These are phyloP conservation scores for Pristiophorus japonicus DNA, from an alignment of 2,113 vertebrate genomes.

Conservation along the genomic window DNA sequence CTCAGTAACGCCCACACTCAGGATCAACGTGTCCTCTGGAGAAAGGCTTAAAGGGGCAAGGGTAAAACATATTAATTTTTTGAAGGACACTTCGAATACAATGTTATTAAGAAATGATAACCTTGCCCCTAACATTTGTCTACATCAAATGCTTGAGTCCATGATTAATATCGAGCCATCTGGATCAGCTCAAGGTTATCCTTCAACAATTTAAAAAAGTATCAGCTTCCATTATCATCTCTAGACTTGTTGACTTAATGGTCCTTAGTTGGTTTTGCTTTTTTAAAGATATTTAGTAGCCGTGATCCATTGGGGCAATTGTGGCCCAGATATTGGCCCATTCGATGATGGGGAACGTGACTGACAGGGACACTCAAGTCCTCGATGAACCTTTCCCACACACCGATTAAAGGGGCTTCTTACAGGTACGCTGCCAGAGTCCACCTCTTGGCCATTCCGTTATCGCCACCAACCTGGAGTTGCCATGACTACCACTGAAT, in stretches of 20 bases:
- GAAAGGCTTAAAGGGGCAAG: background rate
- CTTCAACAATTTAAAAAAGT: background rate
- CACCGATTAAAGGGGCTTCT: no score
- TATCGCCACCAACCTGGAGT: background rate
- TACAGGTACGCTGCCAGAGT: no score
- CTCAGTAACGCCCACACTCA: background rate
- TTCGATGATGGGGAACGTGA: background rate
- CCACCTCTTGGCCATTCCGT: background rate
- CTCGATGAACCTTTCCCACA: background rate
- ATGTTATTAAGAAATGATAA: background rate
- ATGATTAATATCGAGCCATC: background rate
- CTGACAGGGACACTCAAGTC: background rate
- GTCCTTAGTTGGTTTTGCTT: background rate
- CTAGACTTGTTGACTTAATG: background rate
- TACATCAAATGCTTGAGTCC: background rate
- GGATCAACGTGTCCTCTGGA: background rate
- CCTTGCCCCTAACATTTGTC: constrained; percentile 16
- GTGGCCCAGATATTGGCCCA: no score
- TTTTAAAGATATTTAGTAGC: background rate
- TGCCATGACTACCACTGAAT: background rate
- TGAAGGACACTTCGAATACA: background rate
- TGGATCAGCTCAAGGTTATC: background rate
- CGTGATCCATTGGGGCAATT: background rate
- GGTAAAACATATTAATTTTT: background rate
- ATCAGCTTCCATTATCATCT: background rate